Evolutionary conservation across 1,140 invertebrate species (phyloP), one percentile per base, ranked within the genome.

Genomic region (Drosophila guanche): DNA sequence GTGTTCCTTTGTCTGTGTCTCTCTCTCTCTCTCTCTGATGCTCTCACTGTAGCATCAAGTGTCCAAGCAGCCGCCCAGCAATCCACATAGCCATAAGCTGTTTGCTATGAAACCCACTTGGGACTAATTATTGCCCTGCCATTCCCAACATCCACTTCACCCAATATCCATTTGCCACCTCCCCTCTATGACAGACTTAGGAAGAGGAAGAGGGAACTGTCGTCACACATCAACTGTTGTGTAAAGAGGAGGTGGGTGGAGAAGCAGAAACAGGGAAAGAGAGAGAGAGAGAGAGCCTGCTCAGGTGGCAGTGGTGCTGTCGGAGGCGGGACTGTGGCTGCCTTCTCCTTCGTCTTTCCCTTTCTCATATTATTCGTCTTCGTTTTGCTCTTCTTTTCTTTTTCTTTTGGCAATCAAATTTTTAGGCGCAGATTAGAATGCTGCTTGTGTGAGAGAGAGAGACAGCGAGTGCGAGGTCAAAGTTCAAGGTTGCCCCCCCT

Each of bases 91-190:
- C 63, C 23, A 16, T 29, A 48, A 73, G 45, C 79, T 78, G 53
- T 73, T 80, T 86, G 81, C 71, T 72, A 68, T 65, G 76, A 61
- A 80, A 77, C 61, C 59, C 81, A 69, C 81, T 77, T 85, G 80
- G 83, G 83, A 85, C 73, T 85, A 86, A 88, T 85, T 88, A 85
- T 85, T 88, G 78, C 73, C 75, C 48, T 55, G 66, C 57, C 66
- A 76, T 79, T 42, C 33, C 33, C 33, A 37, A 37, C 33, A 37
- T 4, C 33, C 33, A 37, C 25, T 27, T 6, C 5, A 5, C 33
- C 33, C 33, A 37, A 37, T 12, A 1, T 3, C 7, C 29, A 33
- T 37, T 52, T 48, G 46, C 63, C 51, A 62, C 65, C 48, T 42
- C 62, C 62, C 43, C 62, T 47, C 47, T 55, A 76, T 47, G 60